Evolutionary conservation across 2,113 vertebrate genomes (phyloP), one percentile per base, ranked within the genome.

Genomic region (Alethe diademata): DNA sequence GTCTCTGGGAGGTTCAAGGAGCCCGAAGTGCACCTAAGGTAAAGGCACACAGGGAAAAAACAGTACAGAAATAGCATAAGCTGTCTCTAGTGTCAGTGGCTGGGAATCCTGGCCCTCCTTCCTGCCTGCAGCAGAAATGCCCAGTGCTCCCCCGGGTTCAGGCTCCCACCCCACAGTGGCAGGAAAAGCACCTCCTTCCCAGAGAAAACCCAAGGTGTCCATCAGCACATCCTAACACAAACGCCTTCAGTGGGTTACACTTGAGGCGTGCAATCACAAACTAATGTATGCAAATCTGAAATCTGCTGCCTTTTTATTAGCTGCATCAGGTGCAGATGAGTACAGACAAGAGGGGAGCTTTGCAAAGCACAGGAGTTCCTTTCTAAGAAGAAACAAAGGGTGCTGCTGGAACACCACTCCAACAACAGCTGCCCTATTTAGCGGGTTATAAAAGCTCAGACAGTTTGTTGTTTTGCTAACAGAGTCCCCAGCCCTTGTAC

Each of bases 371-470:
- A 57, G 85, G 81, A 78, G 81, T 43, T 86, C 85, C 43, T 67
- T 92, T 90, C 75, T 43, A 19, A 64, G 86, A 66, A 83, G 75
- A 48, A 92, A 94, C 29, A 95, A 90, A 90, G 88, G 71, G 64
- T 83, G 51, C 28, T 93, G 90, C 78, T 79, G 56, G 76, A 90
- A 92, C 81, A 82, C 74, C 75, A 90, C 92, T 96, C 88, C 71
- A 96, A 67, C 66, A 94, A 86, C 90, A 97, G 90, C 94, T 93
- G 90, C 85, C 72, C 82, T 74, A 86, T 96, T 94, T 90, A 91
- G 22, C 4, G 1, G 12, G 66, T 25, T 31, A 78, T 31, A 79
- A 95, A 94, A 70, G 72, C 88, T 90, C 75, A 43, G 8, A 28
- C 19, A 48, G 16, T 70, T 86, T 67, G 56, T 56, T 88, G 60